Base-by-base conservation (phyloP, 2,113 vertebrate species). In the Heterochromis multidens region DNA sequence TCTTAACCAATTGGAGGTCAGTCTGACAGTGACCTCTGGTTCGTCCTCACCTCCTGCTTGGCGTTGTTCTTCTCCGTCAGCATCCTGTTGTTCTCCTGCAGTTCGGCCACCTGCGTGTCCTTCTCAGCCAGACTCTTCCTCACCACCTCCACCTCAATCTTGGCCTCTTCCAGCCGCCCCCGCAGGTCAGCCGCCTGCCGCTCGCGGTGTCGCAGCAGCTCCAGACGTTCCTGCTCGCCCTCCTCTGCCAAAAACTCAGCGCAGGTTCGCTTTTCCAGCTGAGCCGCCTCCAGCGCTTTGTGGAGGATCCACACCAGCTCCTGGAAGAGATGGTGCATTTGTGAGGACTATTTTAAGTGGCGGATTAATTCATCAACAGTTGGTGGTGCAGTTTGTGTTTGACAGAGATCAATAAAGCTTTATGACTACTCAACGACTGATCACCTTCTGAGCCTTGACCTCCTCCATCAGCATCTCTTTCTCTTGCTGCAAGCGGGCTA, bases 291-390 rank as follows among this genome's bases (percentile, higher is more conserved):
- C 87, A 99, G 92, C 0, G 97, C 97, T 90, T 97, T 98, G 87
- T 99, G 97, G 3, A 99, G 97, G 91, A 99, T 96, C 93, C 95
- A 96, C 61, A 99, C 97, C 88, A 99, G 93, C 88, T 99, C 97
- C 98, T 99, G 79, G 2, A 16, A 5, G 67, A 37, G 19, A 29
- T 1, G 1, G 27, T 54, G 27, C 7, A 29, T 56, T 54, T 31
- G 43, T 54, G 27, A 54, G 40, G 40, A 70, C 40, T 72, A 25
- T 67, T 43, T 67, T 17, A 37, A 67, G 37, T 67, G 37, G 63
- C 37, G 46, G 23, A 43, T 46, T 46, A 16, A 46, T 16, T 14
- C 14, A 46, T 13, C 43, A 14, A 16, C 16, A 17, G 46, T 7
- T 49, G 46, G 14, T 49, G 14, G 14, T 17, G 46, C 46, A 17